phyloP scores from a whole-genome alignment of 2,113 vertebrate genomes.

The Colistium nudipinnis region DNA sequence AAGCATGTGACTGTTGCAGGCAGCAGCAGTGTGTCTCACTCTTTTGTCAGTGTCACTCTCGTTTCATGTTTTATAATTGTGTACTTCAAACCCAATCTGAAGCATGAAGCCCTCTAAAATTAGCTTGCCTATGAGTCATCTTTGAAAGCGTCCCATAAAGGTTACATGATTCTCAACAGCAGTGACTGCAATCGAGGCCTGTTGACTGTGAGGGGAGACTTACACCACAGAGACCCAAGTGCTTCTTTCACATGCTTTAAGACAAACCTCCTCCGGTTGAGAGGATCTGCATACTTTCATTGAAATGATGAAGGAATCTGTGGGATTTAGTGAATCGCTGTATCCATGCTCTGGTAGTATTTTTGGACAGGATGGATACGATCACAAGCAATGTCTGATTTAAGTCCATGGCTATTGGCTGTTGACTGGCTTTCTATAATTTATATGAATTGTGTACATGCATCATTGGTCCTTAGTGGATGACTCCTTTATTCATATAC shows the following conservation, averaged over 20 bases:
- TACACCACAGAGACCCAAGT: slow-evolving; percentile 61
- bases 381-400: neutral
- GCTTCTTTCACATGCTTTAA: slow-evolving; percentile 60
- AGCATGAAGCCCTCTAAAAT: slow-evolving; percentile 75
- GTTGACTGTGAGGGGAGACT: slow-evolving; percentile 57
- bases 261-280: slow-evolving; percentile 29
- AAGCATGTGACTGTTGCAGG: slow-evolving; percentile 12
- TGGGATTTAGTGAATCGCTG: slow-evolving; percentile 7
- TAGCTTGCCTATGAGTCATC: slow-evolving; percentile 78
- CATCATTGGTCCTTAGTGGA: neutral
- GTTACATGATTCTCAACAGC: slow-evolving; percentile 79
- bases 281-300: slow-evolving; percentile 16
- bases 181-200: slow-evolving; percentile 67
- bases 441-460: neutral
- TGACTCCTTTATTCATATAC: neutral
- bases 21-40: slow-evolving; percentile 32
- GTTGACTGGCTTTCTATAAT: too few species aligned
- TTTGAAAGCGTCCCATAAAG: slow-evolving; percentile 80
- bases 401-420: neutral
- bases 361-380: neutral
- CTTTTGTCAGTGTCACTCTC: slow-evolving; percentile 49
- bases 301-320: slow-evolving; percentile 25
- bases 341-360: neutral
- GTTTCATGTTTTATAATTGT: slow-evolving; percentile 76
- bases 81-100: slow-evolving; percentile 70